Conservation (phyloP, 2,888 invertebrate species). For the Xanthia icteritia region DNA sequence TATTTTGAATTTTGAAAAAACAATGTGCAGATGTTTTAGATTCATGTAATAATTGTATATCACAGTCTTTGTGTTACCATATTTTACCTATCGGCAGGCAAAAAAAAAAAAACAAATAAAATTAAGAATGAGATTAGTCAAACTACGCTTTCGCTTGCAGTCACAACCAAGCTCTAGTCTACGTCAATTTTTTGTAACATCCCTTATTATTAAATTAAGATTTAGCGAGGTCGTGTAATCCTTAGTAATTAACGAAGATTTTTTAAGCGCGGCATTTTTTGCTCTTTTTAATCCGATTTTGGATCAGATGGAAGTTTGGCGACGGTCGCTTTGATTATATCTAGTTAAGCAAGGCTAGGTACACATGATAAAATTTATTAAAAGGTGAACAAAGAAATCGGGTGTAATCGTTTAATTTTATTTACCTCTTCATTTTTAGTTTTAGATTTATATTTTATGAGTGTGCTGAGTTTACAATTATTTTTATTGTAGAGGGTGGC, state of each 20-base stretch:
- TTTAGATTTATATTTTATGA: neutral
- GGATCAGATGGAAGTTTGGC: conserved; percentile 43
- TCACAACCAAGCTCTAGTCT: conserved; percentile 9
- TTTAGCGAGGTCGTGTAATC: conserved; percentile 53
- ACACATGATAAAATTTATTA: conserved; percentile 1
- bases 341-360: conserved; percentile 18
- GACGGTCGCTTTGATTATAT: conserved; percentile 20
- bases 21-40: too few species aligned
- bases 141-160: conserved; percentile 32
- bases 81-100: too few species aligned
- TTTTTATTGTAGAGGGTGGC: neutral
- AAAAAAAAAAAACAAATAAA: too few species aligned
- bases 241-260: conserved; percentile 58
- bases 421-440: neutral
- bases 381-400: neutral
- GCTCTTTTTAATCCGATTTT: conserved; percentile 58
- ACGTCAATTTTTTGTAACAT: conserved; percentile 43
- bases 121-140: too few species aligned
- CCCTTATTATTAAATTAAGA: conserved; percentile 62
- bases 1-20: too few species aligned
- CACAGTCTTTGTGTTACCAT: too few species aligned
- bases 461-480: neutral
- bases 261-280: conserved; percentile 45
- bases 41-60: too few species aligned
- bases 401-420: neutral